Base-by-base conservation (phyloP, 2,888 invertebrate genomes). In the Hirtodrosophila cameraria region DNA sequence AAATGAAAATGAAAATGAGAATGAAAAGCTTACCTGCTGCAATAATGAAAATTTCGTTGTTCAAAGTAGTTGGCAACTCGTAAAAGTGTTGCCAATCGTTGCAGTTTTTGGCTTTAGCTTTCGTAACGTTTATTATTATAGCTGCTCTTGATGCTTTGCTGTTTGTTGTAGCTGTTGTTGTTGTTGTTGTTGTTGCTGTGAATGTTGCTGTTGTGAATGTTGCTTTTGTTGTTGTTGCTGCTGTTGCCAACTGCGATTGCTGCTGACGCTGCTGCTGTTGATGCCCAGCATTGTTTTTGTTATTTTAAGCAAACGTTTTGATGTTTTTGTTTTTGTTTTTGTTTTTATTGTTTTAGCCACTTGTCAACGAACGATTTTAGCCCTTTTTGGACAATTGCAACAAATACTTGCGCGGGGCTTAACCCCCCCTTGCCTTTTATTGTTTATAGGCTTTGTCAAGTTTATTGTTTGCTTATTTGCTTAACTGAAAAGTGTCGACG, bases 41-140 rank as follows among this genome's bases (percentile, higher is more conserved):
- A 83, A 75, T 86, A 79, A 78, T 85, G 80, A 83, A 80, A 20
- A 80, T 75, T 79, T 83, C 80, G 80, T 86, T 80, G 86, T 72
- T 83, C 83, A 85, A 78, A 57, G 71, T 86, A 64, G 86, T 83
- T 79, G 66, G 61, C 69, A 67, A 83, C 80, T 80, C 80, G 86
- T 75, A 64, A 86, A 86, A 80, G 60, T 86, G 83, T 67, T 86
- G 79, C 86, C 83, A 72, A 82, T 82, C 53, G 63, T 55, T 75
- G 43, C 48, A 54, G 13, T 25, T 41, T 48, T 48, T 16, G 39
- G 9, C 11, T 18, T 18, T 8, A 12, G 3, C 11, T 8, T 7
- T 11, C 7, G 15, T 7, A 20, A 6, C 36, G 45, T 57, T 39
- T 70, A 7, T 45, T 62, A n/a, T 63, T 53, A 45, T 54, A 28